Conservation (phyloP, 2,888 invertebrate genomes). For the Clepsis dumicolana region DNA sequence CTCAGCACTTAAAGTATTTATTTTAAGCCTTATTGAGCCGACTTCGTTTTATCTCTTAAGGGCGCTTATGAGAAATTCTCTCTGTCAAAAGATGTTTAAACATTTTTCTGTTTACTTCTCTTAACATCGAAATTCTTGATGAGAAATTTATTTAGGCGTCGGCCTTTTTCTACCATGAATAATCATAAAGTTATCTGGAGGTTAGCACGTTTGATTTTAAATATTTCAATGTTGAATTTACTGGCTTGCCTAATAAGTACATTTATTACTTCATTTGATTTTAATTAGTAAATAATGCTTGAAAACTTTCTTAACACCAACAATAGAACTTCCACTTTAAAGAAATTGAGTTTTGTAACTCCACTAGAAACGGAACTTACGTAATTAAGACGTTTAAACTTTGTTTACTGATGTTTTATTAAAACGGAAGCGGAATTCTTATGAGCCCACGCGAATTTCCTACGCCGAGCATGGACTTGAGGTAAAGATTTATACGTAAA, state of each 20-base stretch:
- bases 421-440: conserved; percentile 15
- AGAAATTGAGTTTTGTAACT: conserved; percentile 53
- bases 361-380: conserved; percentile 50
- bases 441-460: conserved; percentile 17
- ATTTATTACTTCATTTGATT: conserved; percentile 44
- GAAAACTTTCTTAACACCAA: conserved; percentile 47
- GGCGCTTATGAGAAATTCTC: conserved; percentile 52
- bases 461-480: conserved; percentile 1
- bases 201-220: conserved; percentile 10
- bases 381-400: conserved; percentile 41
- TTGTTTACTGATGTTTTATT: conserved; percentile 29
- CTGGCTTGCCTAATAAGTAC: background rate
- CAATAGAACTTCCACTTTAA: conserved; percentile 51
- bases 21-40: conserved; percentile 60
- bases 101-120: conserved; percentile 46
- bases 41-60: conserved; percentile 51
- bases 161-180: conserved; percentile 22
- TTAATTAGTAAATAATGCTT: conserved; percentile 48
- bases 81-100: conserved; percentile 53
- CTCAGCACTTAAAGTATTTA: conserved; percentile 63
- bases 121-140: conserved; percentile 46
- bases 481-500: conserved; percentile 10
- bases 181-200: conserved; percentile 15
- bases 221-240: background rate
- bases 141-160: conserved; percentile 46